phyloP scores from a whole-genome alignment of 2,113 vertebrate species.

The Phaethornis superciliosus region DNA sequence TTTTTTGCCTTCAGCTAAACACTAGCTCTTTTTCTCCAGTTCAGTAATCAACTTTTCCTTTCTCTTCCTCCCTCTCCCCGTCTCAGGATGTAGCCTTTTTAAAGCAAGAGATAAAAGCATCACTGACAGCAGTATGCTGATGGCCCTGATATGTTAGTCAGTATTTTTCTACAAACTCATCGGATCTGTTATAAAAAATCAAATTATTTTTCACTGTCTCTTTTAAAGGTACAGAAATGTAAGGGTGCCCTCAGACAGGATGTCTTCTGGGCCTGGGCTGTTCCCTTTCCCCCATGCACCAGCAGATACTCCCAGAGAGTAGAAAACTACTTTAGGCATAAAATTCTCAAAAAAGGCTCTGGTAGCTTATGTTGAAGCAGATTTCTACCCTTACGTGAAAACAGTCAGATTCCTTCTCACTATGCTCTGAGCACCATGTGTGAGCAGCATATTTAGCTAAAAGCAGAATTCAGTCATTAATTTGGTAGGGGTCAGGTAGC shows the following conservation, averaged over 20 bases:
- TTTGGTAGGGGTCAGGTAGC: not conserved
- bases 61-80: not conserved
- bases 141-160: not conserved
- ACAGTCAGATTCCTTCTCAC: not conserved
- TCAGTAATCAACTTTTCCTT: constrained; percentile 31
- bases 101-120: constrained; percentile 43
- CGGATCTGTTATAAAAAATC: not conserved
- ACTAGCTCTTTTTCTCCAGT: constrained; percentile 1
- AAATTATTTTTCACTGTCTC: not conserved
- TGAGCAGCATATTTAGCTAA: not conserved
- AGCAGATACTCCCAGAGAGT: not conserved
- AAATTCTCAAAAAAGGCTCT: not conserved
- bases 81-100: constrained; percentile 30
- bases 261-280: not conserved
- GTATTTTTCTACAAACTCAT: constrained; percentile 15
- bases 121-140: constrained; percentile 35
- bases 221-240: not conserved
- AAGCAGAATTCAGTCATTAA: not conserved
- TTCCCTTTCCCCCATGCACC: not conserved
- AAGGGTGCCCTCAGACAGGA: not conserved
- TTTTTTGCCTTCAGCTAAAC: constrained; percentile 56
- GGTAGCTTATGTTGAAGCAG: not conserved
- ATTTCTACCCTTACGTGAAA: not conserved
- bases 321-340: not conserved
- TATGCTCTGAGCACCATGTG: not conserved